Evolutionary conservation across 1,140 invertebrate genomes (phyloP), one percentile per base, ranked within the genome.

Genomic region (Arctopsyche grandis): DNA sequence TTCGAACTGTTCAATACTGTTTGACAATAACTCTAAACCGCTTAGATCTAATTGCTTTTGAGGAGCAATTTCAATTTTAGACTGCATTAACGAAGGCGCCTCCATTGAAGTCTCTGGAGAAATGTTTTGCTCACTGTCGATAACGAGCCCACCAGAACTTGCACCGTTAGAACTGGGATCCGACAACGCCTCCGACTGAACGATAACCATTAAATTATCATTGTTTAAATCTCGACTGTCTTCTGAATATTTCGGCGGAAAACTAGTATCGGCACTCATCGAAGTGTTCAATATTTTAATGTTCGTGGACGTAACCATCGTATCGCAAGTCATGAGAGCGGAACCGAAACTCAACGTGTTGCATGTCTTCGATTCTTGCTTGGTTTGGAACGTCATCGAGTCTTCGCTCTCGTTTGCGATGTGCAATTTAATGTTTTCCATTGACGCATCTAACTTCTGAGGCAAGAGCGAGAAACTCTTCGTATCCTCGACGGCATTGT

Each of bases 21-120:
- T 95, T 0, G 94, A 95, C 5, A 96, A 84, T 14, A 96, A 84
- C 86, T 96, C 93, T 48, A 96, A 85, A 0, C 95, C 95, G 83
- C 94, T 95, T 0, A 95, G 86, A 85, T 95, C 94, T 0, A 92
- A 91, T 0, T 85, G 85, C 69, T 77, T 83, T 82, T 83, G 88
- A 79, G 0, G 85, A 84, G 82, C 85, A 26, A 38, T 10, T 52
- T 75, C 66, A 16, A 7, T 24, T 58, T 69, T 69, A 10, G 26
- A 9, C 29, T 56, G 66, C 60, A 83, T 66, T 81, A 82, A 83
- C 5, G 83, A 63, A 9, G 78, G 10, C 5, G 79, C 60, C 69
- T 73, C 38, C 69, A 69, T 75, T 7, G 66, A 77, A 44, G 80
- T 80, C 1, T 85, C 74, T 3, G 86, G 84, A 0, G 85, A 85